These are phyloP conservation scores for Sminthurides aquaticus DNA, from an alignment of 2,888 invertebrate genomes.

Conservation along the genomic window DNA sequence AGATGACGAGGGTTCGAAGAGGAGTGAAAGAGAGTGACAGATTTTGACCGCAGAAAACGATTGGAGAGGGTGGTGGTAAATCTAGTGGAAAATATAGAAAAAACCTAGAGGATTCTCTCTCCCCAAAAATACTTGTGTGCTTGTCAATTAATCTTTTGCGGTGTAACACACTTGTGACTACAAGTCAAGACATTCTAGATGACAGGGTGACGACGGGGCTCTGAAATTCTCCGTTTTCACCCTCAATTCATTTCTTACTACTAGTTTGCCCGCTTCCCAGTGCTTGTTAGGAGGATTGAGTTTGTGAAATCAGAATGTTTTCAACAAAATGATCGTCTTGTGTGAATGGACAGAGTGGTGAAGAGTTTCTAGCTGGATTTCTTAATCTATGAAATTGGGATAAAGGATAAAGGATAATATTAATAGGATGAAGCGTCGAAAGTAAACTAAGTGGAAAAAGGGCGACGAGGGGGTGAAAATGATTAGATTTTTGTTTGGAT, in stretches of 20 bases:
- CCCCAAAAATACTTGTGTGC: constrained; percentile 11
- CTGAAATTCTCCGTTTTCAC: too few relatives aligned
- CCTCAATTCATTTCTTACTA: too few relatives aligned
- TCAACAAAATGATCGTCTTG: too few relatives aligned
- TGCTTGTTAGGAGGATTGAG: too few relatives aligned
- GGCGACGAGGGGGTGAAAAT: constrained; percentile 9
- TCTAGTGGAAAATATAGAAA: constrained; percentile 24
- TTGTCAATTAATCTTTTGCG: constrained; percentile 23
- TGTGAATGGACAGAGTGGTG: too few relatives aligned
- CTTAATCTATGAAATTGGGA: too few relatives aligned
- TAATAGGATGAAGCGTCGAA: neutral
- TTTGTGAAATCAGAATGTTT: too few relatives aligned
- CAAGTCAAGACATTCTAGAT: neutral
- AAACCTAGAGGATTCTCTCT: constrained; percentile 10
- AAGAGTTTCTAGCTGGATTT: too few relatives aligned
- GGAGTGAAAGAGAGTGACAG: constrained; percentile 16
- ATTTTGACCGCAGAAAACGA: constrained; percentile 20
- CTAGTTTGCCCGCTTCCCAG: too few relatives aligned
- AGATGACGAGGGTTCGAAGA: neutral
- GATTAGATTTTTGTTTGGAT: constrained; percentile 17
- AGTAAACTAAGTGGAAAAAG: neutral
- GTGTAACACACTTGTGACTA: neutral
- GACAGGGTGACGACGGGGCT: neutral
- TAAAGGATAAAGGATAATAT: too few relatives aligned
- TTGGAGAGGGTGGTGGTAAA: constrained; percentile 21